A percentile compares a stretch with the other conserved stretches of the same genome.
These are phyloP conservation scores for Sycophaga agraensis DNA, from an alignment of 1,140 invertebrate genomes.

Conservation along the genomic window DNA sequence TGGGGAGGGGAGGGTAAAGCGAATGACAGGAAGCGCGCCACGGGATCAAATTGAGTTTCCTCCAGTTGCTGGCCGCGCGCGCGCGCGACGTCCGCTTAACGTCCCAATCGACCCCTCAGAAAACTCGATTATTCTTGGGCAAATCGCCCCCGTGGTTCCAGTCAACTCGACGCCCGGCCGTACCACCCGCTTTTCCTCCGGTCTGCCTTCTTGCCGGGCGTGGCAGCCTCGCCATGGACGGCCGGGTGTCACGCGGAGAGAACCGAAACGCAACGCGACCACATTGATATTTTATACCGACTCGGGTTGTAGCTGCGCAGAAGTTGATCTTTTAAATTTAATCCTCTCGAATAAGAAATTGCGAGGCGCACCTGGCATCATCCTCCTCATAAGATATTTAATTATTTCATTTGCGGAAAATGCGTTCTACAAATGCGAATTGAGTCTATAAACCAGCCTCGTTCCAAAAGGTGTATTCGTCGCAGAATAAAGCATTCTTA, in stretches of 20 bases:
- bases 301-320: no score
- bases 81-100: constrained; percentile 36
- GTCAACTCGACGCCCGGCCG: not conserved
- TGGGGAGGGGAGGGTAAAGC: not conserved
- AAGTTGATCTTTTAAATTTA: no score
- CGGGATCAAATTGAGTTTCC: constrained; percentile 38
- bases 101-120: constrained; percentile 32
- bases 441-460: no score
- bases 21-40: not conserved
- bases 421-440: no score
- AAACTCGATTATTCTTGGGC: constrained; percentile 39
- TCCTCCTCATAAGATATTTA: no score
- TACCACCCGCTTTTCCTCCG: not conserved
- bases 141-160: constrained; percentile 1
- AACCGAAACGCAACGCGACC: no score
- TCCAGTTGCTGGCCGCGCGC: constrained; percentile 12
- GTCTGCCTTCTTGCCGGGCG: not conserved
- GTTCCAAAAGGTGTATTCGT: no score
- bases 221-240: not conserved
- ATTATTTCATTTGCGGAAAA: no score
- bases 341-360: no score
- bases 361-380: no score
- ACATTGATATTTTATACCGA: no score
- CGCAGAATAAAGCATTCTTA: no score
- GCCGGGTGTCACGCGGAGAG: not conserved